phyloP scores from a whole-genome alignment of 2,797 vertebrate genomes.

The Smutsia temminckii region DNA sequence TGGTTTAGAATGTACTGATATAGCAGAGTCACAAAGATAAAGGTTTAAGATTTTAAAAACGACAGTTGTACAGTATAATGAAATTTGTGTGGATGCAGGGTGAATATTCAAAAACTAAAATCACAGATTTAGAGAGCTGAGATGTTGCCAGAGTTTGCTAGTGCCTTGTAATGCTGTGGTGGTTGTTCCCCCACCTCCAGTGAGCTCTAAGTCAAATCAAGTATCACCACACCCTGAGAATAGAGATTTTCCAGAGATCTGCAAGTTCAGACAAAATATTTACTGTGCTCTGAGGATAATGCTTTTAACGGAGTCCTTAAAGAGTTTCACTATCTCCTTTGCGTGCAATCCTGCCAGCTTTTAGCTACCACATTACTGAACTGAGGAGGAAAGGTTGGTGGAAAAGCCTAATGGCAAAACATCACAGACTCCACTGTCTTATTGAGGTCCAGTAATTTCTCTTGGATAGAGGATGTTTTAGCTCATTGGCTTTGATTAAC shows the following conservation, averaged over 20 bases:
- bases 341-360: neutral
- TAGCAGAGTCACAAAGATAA: neutral
- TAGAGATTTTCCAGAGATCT: neutral
- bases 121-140: neutral
- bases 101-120: neutral
- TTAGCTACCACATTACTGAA: neutral
- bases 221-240: neutral
- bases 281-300: neutral
- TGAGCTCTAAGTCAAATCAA: neutral
- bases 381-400: neutral
- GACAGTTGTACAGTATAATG: neutral
- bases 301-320: neutral
- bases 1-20: neutral
- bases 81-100: neutral
- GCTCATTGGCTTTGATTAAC: neutral
- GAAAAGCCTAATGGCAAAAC: neutral
- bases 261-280: neutral
- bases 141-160: neutral
- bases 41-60: neutral
- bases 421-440: neutral
- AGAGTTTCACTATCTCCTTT: neutral
- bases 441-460: neutral
- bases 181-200: neutral
- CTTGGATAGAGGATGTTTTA: neutral
- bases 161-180: neutral